Conservation (phyloP, 1,140 invertebrate species). For the Zaprionus kolodkinae region DNA sequence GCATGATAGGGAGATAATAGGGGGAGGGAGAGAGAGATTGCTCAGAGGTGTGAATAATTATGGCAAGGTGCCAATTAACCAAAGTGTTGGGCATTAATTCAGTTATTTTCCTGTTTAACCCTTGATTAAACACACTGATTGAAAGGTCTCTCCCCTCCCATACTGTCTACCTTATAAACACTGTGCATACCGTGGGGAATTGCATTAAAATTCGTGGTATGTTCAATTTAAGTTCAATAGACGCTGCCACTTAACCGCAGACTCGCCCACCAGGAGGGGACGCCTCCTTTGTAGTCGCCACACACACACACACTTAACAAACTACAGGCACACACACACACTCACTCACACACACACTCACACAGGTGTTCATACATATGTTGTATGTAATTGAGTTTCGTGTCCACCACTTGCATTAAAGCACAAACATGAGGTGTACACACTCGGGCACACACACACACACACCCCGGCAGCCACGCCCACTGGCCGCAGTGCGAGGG, state of each 20-base stretch:
- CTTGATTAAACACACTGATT: constrained; percentile 36
- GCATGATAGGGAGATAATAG: not conserved
- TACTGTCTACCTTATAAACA: not conserved
- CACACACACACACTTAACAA: constrained; percentile 20
- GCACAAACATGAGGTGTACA: constrained; percentile 29
- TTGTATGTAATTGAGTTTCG: constrained; percentile 60
- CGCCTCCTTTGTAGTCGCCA: not conserved
- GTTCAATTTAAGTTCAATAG: constrained; percentile 64
- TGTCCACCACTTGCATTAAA: constrained; percentile 49
- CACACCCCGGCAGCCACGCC: not conserved
- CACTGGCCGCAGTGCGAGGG: not conserved
- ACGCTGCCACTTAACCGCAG: constrained; percentile 30
- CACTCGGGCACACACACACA: not conserved
- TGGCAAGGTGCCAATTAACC: constrained; percentile 24
- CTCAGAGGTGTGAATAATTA: constrained; percentile 28
- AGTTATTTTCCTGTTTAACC: constrained; percentile 37
- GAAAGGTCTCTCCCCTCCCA: not conserved
- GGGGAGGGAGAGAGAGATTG: not conserved
- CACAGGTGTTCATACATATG: not conserved
- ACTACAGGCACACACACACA: constrained; percentile 22
- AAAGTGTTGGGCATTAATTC: constrained; percentile 22
- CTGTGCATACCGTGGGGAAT: constrained; percentile 42
- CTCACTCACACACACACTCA: not conserved
- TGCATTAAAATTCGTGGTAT: constrained; percentile 67
- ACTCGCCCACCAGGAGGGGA: not conserved